A percentile compares a stretch with the other conserved stretches of the same genome.
phyloP scores from a whole-genome alignment of 2,888 invertebrate species.

The Orchesella flavescens region DNA sequence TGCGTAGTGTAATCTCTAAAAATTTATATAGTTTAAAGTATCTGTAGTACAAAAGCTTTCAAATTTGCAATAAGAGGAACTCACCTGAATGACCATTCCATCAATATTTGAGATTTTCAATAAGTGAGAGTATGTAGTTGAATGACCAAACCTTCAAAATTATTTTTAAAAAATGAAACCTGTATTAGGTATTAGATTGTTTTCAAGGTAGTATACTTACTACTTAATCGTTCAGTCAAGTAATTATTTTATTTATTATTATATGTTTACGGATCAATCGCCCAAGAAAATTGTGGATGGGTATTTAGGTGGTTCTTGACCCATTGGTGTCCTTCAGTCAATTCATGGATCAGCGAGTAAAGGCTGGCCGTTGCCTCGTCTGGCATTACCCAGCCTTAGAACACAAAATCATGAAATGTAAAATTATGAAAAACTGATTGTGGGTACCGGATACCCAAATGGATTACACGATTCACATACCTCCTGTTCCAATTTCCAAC shows the following conservation, averaged over 20 bases:
- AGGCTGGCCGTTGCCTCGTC: conserved; percentile 74
- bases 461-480: conserved; percentile 73
- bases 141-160: conserved; percentile 88
- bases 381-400: conserved; percentile 68
- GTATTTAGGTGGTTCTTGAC: conserved; percentile 86
- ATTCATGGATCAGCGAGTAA: conserved; percentile 19
- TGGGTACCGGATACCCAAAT: not conserved
- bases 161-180: conserved; percentile 88
- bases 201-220: no score
- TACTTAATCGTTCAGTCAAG: no score
- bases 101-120: not conserved
- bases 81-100: conserved; percentile 22
- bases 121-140: conserved; percentile 76
- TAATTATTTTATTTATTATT: no score
- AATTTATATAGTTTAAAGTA: not conserved
- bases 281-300: conserved; percentile 89
- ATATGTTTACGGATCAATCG: conserved; percentile 97
- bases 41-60: no score
- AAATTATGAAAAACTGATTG: not conserved
- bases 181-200: no score
- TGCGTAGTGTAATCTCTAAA: conserved; percentile 87
- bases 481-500: conserved; percentile 90
- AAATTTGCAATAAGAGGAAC: no score
- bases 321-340: conserved; percentile 84
- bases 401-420: not conserved